Conservation (phyloP, 2,888 invertebrate genomes). For the Oxytorus armatus region DNA sequence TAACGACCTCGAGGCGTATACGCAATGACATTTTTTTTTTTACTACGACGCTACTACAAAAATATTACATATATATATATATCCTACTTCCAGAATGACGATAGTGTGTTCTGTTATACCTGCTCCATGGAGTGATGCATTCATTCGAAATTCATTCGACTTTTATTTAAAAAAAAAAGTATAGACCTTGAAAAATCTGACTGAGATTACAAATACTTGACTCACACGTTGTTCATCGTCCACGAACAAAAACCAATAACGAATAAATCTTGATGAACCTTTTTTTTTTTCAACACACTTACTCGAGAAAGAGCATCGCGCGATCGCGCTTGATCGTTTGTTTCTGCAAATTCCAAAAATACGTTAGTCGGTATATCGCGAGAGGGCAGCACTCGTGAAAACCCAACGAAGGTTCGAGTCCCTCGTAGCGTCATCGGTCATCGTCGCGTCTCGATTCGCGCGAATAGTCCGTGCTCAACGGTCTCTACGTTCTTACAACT, state of each 20-base stretch:
- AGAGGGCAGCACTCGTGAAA: no score
- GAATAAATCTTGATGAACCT: no score
- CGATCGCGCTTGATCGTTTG: no score
- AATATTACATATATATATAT: background rate
- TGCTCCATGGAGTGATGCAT: constrained; percentile 8
- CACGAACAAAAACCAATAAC: background rate
- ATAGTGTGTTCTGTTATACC: constrained; percentile 4
- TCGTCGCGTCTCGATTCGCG: background rate
- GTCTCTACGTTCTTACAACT: background rate
- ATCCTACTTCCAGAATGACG: constrained; percentile 1
- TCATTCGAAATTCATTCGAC: constrained; percentile 15
- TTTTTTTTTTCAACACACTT: no score
- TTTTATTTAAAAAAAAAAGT: constrained; percentile 29
- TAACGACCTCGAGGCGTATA: constrained; percentile 2
- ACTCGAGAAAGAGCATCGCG: no score
- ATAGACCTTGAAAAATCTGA: constrained; percentile 36
- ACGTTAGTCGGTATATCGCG: no score
- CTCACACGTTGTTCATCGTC: background rate
- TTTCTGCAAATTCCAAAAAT: no score
- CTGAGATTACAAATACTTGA: constrained; percentile 2
- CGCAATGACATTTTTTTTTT: constrained; percentile 12
- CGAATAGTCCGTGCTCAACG: background rate
- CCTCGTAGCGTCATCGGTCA: background rate
- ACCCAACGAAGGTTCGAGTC: no score
- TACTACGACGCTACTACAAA: constrained; percentile 17